Evolutionary conservation across 2,888 invertebrate genomes (phyloP), one percentile per base, ranked within the genome.

Genomic region (Cetonia aurata): DNA sequence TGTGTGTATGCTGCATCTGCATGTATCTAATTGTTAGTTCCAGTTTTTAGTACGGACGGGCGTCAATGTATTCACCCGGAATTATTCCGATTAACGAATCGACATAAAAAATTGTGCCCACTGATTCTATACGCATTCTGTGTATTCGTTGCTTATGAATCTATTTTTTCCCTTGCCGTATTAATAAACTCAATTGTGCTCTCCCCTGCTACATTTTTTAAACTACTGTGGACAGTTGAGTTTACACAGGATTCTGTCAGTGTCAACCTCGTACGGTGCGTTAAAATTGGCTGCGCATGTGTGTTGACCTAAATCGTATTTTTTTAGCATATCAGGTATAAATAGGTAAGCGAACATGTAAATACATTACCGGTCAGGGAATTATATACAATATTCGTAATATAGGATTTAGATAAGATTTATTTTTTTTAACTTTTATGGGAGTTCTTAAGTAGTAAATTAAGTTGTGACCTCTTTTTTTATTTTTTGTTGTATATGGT

Each of bases 271-370:
- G 8, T 41, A 6, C 17, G 33, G 10, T 10, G 41, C 37, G 44
- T 59, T 59, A 25, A 6, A 3, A 10, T 37, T 1, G 42, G n/a
- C 12, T 44, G 41, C 44, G 19, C 59, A 25, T 60, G 25, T 8
- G 3, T 3, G 59, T 46, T 60, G 59, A 60, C 59, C 59, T 46
- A 60, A 19, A 60, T 60, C 15, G 19, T 19, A 42, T 19, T 19
- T 60, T 60, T 42, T 60, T 31, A 46, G 13, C 42, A 46, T 44
- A 42, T 19, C 25, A 19, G 46, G 46, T 60, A 19, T 46, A 60
- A 60, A 60, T 42, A 25, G 25, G 25, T 25, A 46, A 60, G 46
- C 44, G 37, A 60, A 46, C 59, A 60, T 46, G 46, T 60, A 37
- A 9, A 17, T 19, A 25, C 17, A 52, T 52, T 52, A 25, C 19